These are phyloP conservation scores for Macrobrachium rosenbergii DNA, from an alignment of 1,140 invertebrate species.

Conservation along the genomic window DNA sequence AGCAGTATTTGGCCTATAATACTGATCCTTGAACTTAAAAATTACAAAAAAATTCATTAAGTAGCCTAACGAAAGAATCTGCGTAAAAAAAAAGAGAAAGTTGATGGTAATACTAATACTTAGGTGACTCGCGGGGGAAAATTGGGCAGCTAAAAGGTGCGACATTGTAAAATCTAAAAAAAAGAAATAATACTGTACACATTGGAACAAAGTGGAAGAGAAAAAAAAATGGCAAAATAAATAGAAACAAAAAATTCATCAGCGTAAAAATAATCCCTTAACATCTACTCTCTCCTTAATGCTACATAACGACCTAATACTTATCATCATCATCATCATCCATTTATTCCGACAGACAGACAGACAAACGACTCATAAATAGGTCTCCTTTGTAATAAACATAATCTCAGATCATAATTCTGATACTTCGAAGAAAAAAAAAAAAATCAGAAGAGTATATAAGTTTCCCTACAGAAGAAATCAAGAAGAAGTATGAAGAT, in stretches of 20 bases:
- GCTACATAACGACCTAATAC: conserved; percentile 37
- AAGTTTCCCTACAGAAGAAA: conserved; percentile 44
- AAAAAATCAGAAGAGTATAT: too few species aligned
- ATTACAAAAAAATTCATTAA: too few species aligned
- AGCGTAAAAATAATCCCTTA: conserved; percentile 41
- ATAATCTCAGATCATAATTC: conserved; percentile 34
- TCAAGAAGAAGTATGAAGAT: too few species aligned
- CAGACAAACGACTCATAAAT: conserved; percentile 39
- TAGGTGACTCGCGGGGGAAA: conserved; percentile 8
- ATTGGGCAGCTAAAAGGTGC: conserved; percentile 14
- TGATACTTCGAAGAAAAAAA: conserved; percentile 40
- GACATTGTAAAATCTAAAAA: conserved; percentile 25
- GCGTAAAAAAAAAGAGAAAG: too few species aligned
- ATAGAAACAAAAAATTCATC: conserved; percentile 40
- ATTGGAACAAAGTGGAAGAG: conserved; percentile 23
- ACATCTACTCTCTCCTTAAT: conserved; percentile 47
- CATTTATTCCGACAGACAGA: conserved; percentile 25
- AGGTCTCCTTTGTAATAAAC: conserved; percentile 51
- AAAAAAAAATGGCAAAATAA: conserved; percentile 36
- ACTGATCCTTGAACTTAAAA: not conserved
- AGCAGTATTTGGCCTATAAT: conserved; percentile 19
- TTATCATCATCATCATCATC: not conserved
- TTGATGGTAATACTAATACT: too few species aligned
- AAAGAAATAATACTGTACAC: conserved; percentile 54
- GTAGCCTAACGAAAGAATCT: not conserved